Conservation (phyloP, 2,888 invertebrate genomes). For the Andrena flavipes region DNA sequence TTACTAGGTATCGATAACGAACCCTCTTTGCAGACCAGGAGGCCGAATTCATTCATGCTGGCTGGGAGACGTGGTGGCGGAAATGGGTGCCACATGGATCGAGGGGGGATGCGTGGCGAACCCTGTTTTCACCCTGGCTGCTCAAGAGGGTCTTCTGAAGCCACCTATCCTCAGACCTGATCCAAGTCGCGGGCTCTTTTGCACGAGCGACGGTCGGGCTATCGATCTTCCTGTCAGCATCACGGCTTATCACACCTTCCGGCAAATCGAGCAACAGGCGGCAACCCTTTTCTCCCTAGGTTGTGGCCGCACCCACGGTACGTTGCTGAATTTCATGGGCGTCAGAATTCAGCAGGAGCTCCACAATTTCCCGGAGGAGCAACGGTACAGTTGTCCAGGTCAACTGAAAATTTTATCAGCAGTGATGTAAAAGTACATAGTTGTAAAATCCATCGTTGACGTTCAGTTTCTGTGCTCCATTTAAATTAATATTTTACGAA, state of each 20-base stretch:
- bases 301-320: conserved; percentile 88
- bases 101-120: conserved; percentile 90
- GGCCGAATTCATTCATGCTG: conserved; percentile 92
- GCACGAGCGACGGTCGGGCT: conserved; percentile 90
- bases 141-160: conserved; percentile 89
- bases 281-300: conserved; percentile 87
- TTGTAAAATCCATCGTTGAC: background rate
- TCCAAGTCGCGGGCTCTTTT: conserved; percentile 87
- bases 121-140: conserved; percentile 89
- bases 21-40: conserved; percentile 87
- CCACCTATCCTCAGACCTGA: conserved; percentile 87
- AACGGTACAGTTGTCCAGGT: conserved; percentile 81
- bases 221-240: conserved; percentile 88
- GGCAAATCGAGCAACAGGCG: conserved; percentile 89
- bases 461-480: background rate
- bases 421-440: conserved; percentile 59
- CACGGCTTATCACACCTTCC: conserved; percentile 89
- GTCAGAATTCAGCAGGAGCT: conserved; percentile 89
- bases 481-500: background rate
- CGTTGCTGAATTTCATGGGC: conserved; percentile 88
- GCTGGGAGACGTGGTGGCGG: conserved; percentile 91
- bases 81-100: conserved; percentile 92
- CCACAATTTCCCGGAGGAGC: conserved; percentile 89
- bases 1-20: conserved; percentile 6
- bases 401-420: conserved; percentile 51